phyloP scores from a whole-genome alignment of 2,797 vertebrate species.

The Psittacula echo region DNA sequence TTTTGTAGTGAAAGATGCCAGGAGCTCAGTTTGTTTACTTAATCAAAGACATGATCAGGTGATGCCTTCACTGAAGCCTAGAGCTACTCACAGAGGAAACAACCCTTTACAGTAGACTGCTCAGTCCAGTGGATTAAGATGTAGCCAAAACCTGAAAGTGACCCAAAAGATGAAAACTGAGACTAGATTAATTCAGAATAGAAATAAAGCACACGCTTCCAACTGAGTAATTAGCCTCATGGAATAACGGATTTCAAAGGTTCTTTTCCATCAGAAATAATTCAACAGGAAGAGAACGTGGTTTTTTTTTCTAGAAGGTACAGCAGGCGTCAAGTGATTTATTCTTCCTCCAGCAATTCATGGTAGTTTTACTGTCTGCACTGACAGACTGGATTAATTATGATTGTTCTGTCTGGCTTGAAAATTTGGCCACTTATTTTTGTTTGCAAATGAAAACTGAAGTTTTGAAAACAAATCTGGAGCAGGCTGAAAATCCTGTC shows the following conservation, averaged over 20 bases:
- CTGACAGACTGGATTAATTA: neutral
- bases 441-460: neutral
- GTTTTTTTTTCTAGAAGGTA: neutral
- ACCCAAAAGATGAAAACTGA: neutral
- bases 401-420: neutral
- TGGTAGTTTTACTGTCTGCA: neutral
- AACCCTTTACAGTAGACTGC: neutral
- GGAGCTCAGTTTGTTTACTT: neutral
- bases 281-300: neutral
- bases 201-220: neutral
- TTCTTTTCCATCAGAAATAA: neutral
- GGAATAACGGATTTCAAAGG: neutral
- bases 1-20: neutral
- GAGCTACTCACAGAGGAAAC: neutral
- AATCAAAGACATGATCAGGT: neutral
- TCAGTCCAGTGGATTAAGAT: neutral
- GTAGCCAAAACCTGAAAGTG: neutral
- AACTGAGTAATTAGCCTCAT: neutral
- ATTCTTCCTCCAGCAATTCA: neutral
- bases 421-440: neutral
- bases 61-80: neutral
- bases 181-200: neutral
- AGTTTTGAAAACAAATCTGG: slow-evolving; percentile 5
- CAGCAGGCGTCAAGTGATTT: neutral
- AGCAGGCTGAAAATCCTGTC: neutral